Evolutionary conservation across 2,888 invertebrate species (phyloP), one percentile per base, ranked within the genome.

Genomic region (Oscheius sp.): DNA sequence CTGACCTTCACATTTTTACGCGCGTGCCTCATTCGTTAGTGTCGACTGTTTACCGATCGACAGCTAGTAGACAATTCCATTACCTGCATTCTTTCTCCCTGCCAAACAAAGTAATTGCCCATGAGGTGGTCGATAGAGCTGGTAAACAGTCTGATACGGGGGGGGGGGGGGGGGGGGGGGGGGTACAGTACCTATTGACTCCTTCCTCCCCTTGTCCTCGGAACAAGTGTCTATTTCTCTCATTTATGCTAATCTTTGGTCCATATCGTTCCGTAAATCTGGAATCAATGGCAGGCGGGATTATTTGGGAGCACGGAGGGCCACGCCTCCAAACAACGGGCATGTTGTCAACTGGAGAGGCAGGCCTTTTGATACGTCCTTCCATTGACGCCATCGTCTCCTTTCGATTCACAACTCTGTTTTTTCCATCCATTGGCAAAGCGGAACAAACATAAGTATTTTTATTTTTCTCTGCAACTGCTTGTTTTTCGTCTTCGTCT

Each of bases 191-290:
- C 20, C 20, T 24, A 22, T n/a, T 12, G n/a, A 5, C 45, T 14
- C 8, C 22, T 12, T 47, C 24, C 22, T 22, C 47, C 12, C 47
- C 12, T 22, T 47, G 22, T 12, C 22, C 20, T 14, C 47, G 17
- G 12, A 12, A 3, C 47, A 24, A 22, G n/a, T n/a, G n/a, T n/a
- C n/a, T n/a, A n/a, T n/a, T n/a, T n/a, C n/a, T n/a, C n/a, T n/a
- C n/a, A n/a, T 36, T 38, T 64, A 50, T 64, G 38, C 49, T 38
- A 64, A 64, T 50, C 49, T 49, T 33, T 51, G 63, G 47, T 64
- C 33, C 62, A 36, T 62, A 62, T 62, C 62, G 62, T 62, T 45
- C 47, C 49, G 47, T 49, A 30, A 62, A 62, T 62, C 62, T 62
- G 47, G 47, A 62, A 62, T 62, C 62, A 62, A 62, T 62, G 62